Percentiles rank a stretch among this genome's conserved stretches.
Conservation (phyloP, 2,888 invertebrate species). For the Neocrepidodera transversa region DNA sequence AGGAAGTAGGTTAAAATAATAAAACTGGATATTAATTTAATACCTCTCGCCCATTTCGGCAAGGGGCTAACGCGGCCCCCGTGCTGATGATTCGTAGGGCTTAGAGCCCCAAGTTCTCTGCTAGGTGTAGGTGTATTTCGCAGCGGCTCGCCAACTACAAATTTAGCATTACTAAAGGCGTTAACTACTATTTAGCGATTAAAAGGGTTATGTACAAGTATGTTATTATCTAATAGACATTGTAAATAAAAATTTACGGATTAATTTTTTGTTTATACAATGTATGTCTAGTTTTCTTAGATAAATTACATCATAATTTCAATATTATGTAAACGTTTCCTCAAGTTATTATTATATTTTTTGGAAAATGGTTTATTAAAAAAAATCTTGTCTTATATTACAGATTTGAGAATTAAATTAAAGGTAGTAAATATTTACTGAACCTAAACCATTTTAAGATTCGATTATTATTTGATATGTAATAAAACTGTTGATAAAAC, state of each 20-base stretch:
- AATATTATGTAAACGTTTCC: no score
- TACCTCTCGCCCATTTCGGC: conserved; percentile 69
- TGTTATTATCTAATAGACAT: conserved; percentile 31
- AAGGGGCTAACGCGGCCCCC: conserved; percentile 63
- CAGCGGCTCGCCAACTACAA: conserved; percentile 64
- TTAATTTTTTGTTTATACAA: no score
- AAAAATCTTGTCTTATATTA: no score
- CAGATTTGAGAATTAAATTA: no score
- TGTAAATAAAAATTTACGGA: conserved; percentile 12
- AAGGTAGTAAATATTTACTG: no score
- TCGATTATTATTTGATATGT: no score
- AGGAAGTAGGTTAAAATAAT: not conserved
- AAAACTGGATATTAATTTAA: conserved; percentile 26
- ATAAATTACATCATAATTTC: no score
- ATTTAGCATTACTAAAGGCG: conserved; percentile 41
- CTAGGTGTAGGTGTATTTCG: conserved; percentile 63
- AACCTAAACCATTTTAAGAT: no score
- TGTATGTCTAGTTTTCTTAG: no score
- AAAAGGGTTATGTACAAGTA: conserved; percentile 26
- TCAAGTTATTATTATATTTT: no score
- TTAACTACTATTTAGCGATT: conserved; percentile 34
- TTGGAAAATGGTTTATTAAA: no score
- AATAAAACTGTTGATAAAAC: no score
- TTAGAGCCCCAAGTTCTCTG: conserved; percentile 59
- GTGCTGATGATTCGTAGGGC: conserved; percentile 59